These are phyloP conservation scores for Caenorhabditis sp. DNA, from an alignment of 2,888 invertebrate species.

Conservation along the genomic window DNA sequence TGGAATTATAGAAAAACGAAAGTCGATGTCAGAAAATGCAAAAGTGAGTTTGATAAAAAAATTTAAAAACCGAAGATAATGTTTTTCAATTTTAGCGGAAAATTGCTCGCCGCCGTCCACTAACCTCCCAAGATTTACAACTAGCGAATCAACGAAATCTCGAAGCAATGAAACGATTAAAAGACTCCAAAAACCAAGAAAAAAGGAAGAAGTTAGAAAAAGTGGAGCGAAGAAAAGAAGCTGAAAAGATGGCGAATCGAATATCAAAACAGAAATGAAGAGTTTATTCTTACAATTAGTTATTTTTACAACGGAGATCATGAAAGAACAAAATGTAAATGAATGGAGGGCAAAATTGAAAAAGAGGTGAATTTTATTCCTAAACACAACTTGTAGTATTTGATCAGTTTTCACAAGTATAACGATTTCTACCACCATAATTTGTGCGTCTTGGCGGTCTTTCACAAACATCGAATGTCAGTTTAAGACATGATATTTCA, in stretches of 20 bases:
- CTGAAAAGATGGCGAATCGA: conserved; percentile 16
- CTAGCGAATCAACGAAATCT: conserved; percentile 12
- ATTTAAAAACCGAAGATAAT: neutral
- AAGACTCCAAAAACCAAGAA: conserved; percentile 7
- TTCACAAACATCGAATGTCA: conserved; percentile 71
- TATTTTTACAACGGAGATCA: conserved; percentile 6
- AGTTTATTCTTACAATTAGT: neutral
- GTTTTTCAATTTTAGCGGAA: conserved; percentile 2
- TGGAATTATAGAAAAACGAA: neutral
- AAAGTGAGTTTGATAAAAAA: conserved; percentile 7
- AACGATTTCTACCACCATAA: conserved; percentile 59
- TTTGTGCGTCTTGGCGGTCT: conserved; percentile 60
- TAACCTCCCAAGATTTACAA: conserved; percentile 17
- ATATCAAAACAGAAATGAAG: conserved; percentile 16
- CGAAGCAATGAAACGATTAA: conserved; percentile 17
- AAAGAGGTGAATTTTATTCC: conserved; percentile 13
- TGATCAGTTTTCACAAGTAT: conserved; percentile 58
- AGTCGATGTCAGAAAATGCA: conserved; percentile 2
- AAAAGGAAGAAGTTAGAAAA: conserved; percentile 8
- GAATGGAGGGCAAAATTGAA: conserved; percentile 4
- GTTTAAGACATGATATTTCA: conserved; percentile 69
- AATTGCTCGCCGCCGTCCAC: conserved; percentile 11
- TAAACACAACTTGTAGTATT: conserved; percentile 6
- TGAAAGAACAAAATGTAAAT: conserved; percentile 5
- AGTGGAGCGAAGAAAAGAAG: conserved; percentile 14